Evolutionary conservation across 1,140 invertebrate genomes (phyloP), one percentile per base, ranked within the genome.

Genomic region (Subanguina moxae): DNA sequence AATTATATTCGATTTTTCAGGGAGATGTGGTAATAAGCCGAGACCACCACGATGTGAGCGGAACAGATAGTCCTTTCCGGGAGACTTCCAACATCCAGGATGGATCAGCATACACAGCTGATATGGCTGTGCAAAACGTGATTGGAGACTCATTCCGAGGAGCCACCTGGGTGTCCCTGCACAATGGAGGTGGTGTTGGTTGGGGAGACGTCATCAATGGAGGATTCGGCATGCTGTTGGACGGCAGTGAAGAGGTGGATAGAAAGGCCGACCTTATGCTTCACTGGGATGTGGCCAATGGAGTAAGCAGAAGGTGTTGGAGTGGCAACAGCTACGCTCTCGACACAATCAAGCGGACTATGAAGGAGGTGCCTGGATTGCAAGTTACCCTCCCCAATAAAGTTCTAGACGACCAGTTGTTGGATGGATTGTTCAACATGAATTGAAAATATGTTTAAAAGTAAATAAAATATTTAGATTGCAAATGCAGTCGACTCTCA

Each of bases 131-230:
- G 28, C 66, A 89, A 78, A 89, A 89, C 75, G 86, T 84, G 52
- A 87, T 89, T 67, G 88, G 88, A 1, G 86, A 88, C 78, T 84
- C 87, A n/a, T 87, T 88, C 70, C 82, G 88, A 46, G 88, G 88
- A 23, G 88, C 88, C 1, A 89, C 88, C 1, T 89, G 88, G 88
- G 87, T 89, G 11, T 85, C 88, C 17, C 74, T 89, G 11, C 88
- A 89, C 76, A 89, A 89, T 81, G 88, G 88, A 5, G 88, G 88
- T 21, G 88, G 88, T 23, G 87, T 88, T 42, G 88, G 88, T 66
- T 89, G 88, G 88, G 88, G 88, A 30, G 88, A 89, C 82, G 88
- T 87, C 0, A 87, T 88, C 8, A 89, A 89, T 80, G 88, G 88
- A 48, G 88, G 88, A 3, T 89, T 89, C 82, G 88, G 88, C 27